Evolutionary conservation across 2,797 vertebrate species (phyloP).

Genomic region (Tympanoctomys barrerae): DNA sequence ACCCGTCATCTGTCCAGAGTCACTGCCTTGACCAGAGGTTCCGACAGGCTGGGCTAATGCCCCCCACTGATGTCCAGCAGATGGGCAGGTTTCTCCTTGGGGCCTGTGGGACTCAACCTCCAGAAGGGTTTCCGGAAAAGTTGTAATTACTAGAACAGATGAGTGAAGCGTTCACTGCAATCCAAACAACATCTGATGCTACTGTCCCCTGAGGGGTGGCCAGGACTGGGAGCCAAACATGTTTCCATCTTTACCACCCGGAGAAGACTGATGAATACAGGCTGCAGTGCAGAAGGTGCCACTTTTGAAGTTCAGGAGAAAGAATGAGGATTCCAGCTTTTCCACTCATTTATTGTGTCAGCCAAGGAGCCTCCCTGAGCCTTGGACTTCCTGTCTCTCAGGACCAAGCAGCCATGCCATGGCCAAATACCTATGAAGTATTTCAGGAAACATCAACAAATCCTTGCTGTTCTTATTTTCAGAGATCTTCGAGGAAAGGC

Average conservation of each 20-base stretch:
- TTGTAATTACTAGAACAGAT: slow-evolving; percentile 63
- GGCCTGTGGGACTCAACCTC: slow-evolving; percentile 32
- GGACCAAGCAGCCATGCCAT: neutral
- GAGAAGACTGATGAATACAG: neutral
- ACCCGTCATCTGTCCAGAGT: neutral
- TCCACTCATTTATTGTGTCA: neutral
- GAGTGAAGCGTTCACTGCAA: slow-evolving; percentile 23
- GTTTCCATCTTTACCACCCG: slow-evolving; percentile 1
- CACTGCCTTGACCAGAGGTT: neutral
- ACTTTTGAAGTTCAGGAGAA: neutral
- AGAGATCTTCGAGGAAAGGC: neutral
- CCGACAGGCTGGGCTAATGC: neutral
- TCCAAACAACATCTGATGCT: neutral
- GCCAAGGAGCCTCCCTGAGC: neutral
- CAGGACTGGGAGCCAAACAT: neutral
- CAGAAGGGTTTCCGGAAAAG: slow-evolving; percentile 54
- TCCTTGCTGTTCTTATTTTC: neutral
- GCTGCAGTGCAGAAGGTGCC: neutral
- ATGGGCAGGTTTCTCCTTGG: neutral
- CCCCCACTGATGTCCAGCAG: slow-evolving; percentile 1
- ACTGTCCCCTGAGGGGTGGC: neutral
- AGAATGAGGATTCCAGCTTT: neutral
- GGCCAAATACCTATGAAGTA: neutral
- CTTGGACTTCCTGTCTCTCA: neutral
- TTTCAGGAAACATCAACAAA: neutral